Conservation (phyloP, 2,888 invertebrate species). For the Cryptophagus acutangulus region DNA sequence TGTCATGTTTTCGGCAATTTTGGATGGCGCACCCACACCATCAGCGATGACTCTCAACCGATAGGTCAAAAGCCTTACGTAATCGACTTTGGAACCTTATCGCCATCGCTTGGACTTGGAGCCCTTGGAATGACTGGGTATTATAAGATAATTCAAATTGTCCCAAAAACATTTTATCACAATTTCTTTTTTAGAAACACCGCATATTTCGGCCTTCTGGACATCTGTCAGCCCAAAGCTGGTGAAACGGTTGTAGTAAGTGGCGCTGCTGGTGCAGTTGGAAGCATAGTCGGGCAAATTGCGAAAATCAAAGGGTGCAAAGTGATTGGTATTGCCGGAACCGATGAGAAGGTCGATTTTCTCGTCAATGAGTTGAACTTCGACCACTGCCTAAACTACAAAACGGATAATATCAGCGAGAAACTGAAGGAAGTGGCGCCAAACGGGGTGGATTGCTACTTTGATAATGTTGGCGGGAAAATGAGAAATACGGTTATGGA, state of each 20-base stretch:
- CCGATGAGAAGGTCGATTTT: constrained; percentile 67
- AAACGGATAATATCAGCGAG: constrained; percentile 53
- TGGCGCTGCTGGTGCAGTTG: constrained; percentile 75
- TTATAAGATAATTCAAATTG: constrained; percentile 8
- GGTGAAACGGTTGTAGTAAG: constrained; percentile 70
- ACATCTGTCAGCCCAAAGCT: constrained; percentile 64
- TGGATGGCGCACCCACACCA: constrained; percentile 65
- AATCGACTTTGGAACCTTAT: constrained; percentile 56
- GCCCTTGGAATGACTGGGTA: constrained; percentile 70
- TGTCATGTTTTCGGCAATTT: constrained; percentile 57
- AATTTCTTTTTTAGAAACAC: constrained; percentile 55
- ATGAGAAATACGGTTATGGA: constrained; percentile 60
- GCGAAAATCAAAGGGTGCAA: constrained; percentile 66
- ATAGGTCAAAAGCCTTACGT: too few species aligned
- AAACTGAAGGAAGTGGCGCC: constrained; percentile 60
- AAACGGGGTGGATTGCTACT: constrained; percentile 70
- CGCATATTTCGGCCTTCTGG: constrained; percentile 69
- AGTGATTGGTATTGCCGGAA: constrained; percentile 68
- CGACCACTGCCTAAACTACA: constrained; percentile 68
- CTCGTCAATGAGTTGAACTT: constrained; percentile 59
- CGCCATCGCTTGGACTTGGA: constrained; percentile 62
- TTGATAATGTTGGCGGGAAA: constrained; percentile 74
- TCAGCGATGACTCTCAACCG: too few species aligned
- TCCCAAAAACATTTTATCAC: constrained; percentile 1
- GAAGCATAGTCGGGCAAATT: constrained; percentile 72